Percentiles rank a stretch among this genome's conserved stretches.
Conservation (phyloP, 2,888 invertebrate species). For the Xylota sylvarum region DNA sequence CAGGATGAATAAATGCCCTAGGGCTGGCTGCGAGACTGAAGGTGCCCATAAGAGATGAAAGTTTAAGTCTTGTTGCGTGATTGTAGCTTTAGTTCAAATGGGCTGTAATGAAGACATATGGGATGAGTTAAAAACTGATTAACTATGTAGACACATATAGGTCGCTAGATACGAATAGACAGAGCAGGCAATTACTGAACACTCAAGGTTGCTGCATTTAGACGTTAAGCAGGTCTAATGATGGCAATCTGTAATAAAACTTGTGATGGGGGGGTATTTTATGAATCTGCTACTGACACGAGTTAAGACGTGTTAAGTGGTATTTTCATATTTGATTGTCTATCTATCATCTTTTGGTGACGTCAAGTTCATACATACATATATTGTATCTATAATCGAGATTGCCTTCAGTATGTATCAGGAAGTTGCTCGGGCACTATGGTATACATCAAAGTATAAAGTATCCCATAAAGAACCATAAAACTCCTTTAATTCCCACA, state of each 20-base stretch:
- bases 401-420: too few species aligned
- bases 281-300: too few species aligned
- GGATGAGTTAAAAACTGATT: slow-evolving; percentile 1
- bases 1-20: slow-evolving; percentile 8
- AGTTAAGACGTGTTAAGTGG: not conserved
- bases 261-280: too few species aligned
- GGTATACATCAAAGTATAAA: too few species aligned
- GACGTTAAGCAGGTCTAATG: not conserved
- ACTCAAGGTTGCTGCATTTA: not conserved
- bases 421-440: too few species aligned
- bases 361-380: too few species aligned
- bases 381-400: too few species aligned
- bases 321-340: too few species aligned
- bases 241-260: not conserved
- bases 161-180: not conserved
- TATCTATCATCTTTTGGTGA: too few species aligned
- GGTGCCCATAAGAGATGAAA: not conserved
- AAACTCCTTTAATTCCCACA: not conserved
- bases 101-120: slow-evolving; percentile 39
- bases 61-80: slow-evolving; percentile 7
- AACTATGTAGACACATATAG: not conserved
- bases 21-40: not conserved
- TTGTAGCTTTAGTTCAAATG: slow-evolving; percentile 7
- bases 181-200: not conserved
- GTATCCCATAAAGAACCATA: not conserved